Base-by-base conservation (phyloP, 1,140 invertebrate species). In the Zeugodacus cucurbitae region DNA sequence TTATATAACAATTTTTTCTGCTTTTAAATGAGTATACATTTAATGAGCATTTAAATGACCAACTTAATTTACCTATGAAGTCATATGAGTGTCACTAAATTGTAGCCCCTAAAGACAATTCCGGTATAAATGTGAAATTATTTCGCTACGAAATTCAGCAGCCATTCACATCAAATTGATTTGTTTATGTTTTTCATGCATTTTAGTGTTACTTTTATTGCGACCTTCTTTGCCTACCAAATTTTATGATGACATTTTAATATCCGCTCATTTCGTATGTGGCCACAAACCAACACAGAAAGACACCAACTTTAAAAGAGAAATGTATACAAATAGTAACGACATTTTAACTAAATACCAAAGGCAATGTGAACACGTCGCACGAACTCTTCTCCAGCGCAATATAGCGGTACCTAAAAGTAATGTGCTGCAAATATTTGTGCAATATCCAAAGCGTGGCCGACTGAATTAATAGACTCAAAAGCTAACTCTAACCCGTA, bases 371-470 rank as follows among this genome's bases (percentile, higher is more conserved):
- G 7, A 11, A 26, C 29, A 67, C 7, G 67, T 74, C 5, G 22
- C 67, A 37, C 17, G 17, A 4, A 14, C 32, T 41, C 6, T 62
- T 74, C 67, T 37, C 7, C 8, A n/a, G 14, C 67, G 34, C 67
- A 74, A 37, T 74, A 22, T 41, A 41, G 34, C 14, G 70, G 37
- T 78, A 54, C 14, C 8, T n/a, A 29, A 26, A n/a, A 20, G 64
- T 32, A 70, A 82, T 82, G 37, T 82, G 41, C 2, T n/a, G 34
- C 41, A 82, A 62, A 87, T 7, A 88, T 87, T 74, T 88, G 85
- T 78, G 37, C 54, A 37, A 87, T 74, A 86, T 57, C 88, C 48
- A 6, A 82, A n/a, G 10, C 41, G 41, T 29, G 74, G 74, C 22
- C 14, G n/a, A 26, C 41, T 22, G 44, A n/a, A 82, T 82, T 82